Evolutionary conservation across 2,113 vertebrate genomes (phyloP).

Genomic region (Neodon shergylaensis): DNA sequence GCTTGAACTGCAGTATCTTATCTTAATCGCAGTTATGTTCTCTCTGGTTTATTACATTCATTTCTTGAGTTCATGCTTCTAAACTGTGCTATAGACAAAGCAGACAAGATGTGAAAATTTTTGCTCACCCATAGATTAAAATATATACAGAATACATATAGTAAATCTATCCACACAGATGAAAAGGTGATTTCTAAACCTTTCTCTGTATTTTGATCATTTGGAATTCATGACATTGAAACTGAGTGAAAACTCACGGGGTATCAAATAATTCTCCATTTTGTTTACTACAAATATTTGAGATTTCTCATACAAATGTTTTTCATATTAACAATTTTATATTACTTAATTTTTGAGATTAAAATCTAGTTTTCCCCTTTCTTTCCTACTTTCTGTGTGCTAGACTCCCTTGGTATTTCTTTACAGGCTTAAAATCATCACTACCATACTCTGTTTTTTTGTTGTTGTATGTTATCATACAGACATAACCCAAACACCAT

Average conservation of each 20-base stretch:
- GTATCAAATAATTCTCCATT: neutral
- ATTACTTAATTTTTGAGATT: neutral
- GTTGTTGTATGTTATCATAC: neutral
- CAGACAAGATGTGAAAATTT: neutral
- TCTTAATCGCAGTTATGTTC: neutral
- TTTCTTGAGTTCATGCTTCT: neutral
- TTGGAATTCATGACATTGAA: conserved; percentile 42
- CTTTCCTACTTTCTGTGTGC: too few species aligned
- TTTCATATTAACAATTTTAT: neutral
- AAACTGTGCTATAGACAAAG: neutral
- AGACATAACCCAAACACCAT: neutral
- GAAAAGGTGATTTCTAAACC: neutral
- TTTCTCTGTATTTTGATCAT: neutral
- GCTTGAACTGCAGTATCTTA: neutral
- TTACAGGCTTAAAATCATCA: neutral
- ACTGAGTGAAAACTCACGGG: neutral
- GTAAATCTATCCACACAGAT: neutral
- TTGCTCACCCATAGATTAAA: neutral
- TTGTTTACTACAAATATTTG: neutral
- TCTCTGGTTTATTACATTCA: neutral
- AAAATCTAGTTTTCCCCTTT: neutral
- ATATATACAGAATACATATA: neutral
- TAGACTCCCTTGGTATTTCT: neutral
- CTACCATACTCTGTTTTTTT: neutral
- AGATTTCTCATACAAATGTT: neutral